Evolutionary conservation across 2,797 vertebrate species (phyloP), one percentile per base, ranked within the genome.

Genomic region (Lerista edwardsae): DNA sequence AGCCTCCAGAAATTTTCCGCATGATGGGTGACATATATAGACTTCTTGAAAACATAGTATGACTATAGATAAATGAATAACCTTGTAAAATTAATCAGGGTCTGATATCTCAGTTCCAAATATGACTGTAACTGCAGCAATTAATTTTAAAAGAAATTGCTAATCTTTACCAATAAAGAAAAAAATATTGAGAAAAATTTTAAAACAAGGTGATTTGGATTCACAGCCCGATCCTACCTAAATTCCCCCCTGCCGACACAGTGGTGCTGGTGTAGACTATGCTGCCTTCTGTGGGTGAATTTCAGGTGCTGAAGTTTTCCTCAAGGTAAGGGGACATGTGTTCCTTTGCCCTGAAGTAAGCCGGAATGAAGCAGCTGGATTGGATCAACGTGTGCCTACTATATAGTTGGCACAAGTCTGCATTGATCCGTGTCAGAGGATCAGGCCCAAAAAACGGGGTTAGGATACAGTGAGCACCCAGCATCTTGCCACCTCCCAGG

Each of bases 21-120:
- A 67, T 82, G 87, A 69, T 11, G 47, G 74, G 47, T 65, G 51
- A 31, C 36, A 75, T 68, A 21, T 41, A 55, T 12, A 86, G 29
- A 62, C 36, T 87, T 84, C 80, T 31, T 59, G 21, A 76, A 86
- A 81, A 76, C 36, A 36, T 57, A 71, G 34, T 64, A 75, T 69
- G 12, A 17, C 85, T 74, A 82, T 79, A 85, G 83, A 55, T n/a
- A 29, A 69, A 47, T 25, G 64, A 69, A 76, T 74, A 69, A 61
- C 47, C 27, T 61, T 31, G 6, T 71, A 41, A 62, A 61, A 75
- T 84, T 80, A 87, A 69, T 84, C 51, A 79, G 44, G 64, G 51
- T 34, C 17, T 75, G 51, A 44, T 6, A 80, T 75, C 51, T 59
- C 17, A 62, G 31, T 81, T 80, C n/a, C 12, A 29, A 79, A 34